Evolutionary conservation across 2,113 vertebrate species (phyloP), one percentile per base, ranked within the genome.

Genomic region (Gymnocephalus cernua): DNA sequence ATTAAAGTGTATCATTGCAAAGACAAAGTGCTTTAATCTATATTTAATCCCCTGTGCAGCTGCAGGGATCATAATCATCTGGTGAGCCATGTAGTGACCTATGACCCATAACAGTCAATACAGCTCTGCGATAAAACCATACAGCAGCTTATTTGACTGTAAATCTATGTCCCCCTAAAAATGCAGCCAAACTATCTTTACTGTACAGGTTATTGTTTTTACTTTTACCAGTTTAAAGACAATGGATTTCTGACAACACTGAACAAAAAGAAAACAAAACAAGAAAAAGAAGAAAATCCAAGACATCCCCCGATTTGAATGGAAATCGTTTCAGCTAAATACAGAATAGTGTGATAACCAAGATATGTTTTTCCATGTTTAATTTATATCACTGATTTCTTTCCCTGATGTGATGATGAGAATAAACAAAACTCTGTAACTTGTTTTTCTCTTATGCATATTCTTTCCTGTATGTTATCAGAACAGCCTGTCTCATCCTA

Each of bases 11-110:
- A 45, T 62, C 61, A 80, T 78, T 86, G 51, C 84, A 79, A 86
- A 78, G 82, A 81, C 29, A 74, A 70, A 85, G 68, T 76, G 65
- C 53, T 83, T 78, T 83, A 79, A 85, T 85, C 63, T 87, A 61
- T 74, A 71, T 61, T 64, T 67, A 68, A 85, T 80, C 38, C 65
- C 61, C 59, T 80, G 41, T 58, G 51, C 27, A 76, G 78, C 67
- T 76, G 72, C 29, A 54, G 59, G 67, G 57, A 81, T 78, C 51
- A 61, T 69, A 27, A 79, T 75, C 72, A 59, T 71, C 23, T 79
- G 47, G 44, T 51, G 23, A 19, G 6, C 63, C 73, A 68, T 56
- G 13, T 10, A 51, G 50, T 66, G 38, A 81, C 68, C 81, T 77
- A 15, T 66, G 64, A 77, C 84, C 63, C 23, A 45, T 41, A 63